phyloP scores from a whole-genome alignment of 2,888 invertebrate genomes.

The Drosophila quinaria region DNA sequence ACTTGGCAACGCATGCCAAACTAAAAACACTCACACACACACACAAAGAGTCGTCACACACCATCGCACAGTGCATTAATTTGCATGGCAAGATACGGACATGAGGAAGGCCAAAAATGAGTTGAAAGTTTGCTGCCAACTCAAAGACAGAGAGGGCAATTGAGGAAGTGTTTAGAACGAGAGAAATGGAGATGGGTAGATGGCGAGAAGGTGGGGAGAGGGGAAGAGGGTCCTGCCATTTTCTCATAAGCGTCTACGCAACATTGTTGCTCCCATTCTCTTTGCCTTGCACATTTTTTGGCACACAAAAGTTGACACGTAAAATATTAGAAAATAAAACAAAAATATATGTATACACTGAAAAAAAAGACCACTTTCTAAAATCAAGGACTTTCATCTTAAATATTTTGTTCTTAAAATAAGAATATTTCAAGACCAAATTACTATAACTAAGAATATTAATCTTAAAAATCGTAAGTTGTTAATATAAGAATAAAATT shows the following conservation, averaged over 20 bases:
- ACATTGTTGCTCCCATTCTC: conserved; percentile 51
- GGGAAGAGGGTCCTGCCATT: conserved; percentile 14
- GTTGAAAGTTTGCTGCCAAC: conserved; percentile 58
- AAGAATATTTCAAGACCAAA: no score
- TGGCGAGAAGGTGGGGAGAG: neutral
- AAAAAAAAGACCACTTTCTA: no score
- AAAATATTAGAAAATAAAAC: no score
- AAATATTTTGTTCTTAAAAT: no score
- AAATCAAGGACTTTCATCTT: no score
- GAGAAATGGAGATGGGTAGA: neutral
- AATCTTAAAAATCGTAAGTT: no score
- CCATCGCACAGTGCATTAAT: conserved; percentile 66
- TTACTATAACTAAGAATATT: no score
- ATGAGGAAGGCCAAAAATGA: conserved; percentile 47
- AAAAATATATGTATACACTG: no score
- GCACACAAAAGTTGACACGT: conserved; percentile 76
- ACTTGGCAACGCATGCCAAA: conserved; percentile 59
- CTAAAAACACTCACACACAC: conserved; percentile 33
- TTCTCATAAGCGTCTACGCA: conserved; percentile 60
- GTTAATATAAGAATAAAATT: no score
- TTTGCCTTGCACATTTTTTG: conserved; percentile 52
- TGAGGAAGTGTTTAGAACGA: neutral
- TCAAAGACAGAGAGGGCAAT: conserved; percentile 42
- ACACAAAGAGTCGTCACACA: conserved; percentile 37
- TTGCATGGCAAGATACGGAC: conserved; percentile 64